Base-by-base conservation (phyloP, 2,113 vertebrate genomes). In the Lepisosteus oculatus region DNA sequence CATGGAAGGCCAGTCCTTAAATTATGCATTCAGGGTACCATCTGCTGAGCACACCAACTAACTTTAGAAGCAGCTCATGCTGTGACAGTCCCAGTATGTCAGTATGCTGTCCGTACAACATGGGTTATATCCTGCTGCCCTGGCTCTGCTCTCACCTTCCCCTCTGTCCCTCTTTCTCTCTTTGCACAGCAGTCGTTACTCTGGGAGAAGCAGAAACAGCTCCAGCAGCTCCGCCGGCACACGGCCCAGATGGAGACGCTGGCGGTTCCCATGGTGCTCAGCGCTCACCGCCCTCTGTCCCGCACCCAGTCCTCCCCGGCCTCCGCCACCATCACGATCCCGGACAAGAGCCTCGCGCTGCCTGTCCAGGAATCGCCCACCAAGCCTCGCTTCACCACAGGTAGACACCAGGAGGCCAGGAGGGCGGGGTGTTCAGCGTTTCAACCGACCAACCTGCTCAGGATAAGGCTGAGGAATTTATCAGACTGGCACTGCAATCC, bases 271-370 rank as follows among this genome's bases (percentile, higher is more conserved):
- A 72, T 92, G 54, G n/a, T 89, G 45, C 88, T 84, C 41, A 56
- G 81, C 0, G 72, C 87, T 64, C 97, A 98, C 79, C 92, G 93
- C 1, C 93, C 93, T 1, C 86, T 98, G 42, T 88, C 91, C 65
- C 87, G 96, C 67, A 89, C 95, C 0, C 94, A 94, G 74, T 98
- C 97, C 0, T 96, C 96, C 7, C 97, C 96, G 0, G 93, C 97
- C 4, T 91, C 94, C 11, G 93, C 95, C 13, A 92, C 91, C n/a
- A 74, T 81, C 66, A 91, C 90, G n/a, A 82, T 90, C 63, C 88
- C 93, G 0, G 83, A 85, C 81, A 84, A 57, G 89, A 91, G 76
- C 42, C 84, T 2, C 3, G 86, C 79, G 62, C 88, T 90, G 76
- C 76, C 90, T 3, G 81, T 86, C 74, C 82, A 90, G 68, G 93